phyloP scores from a whole-genome alignment of 2,888 invertebrate species.

The Drosophila leonis region DNA sequence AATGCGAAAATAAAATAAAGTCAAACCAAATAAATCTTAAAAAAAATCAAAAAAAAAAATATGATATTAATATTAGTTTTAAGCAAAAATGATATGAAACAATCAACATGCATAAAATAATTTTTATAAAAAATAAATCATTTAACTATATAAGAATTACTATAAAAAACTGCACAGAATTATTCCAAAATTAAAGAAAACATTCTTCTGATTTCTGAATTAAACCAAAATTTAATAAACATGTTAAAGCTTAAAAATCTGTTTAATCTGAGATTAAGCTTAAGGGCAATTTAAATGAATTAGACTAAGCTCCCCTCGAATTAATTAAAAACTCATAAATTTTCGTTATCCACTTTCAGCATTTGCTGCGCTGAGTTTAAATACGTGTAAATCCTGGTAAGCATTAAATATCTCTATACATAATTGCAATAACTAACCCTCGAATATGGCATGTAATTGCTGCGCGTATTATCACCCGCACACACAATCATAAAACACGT shows the following conservation, averaged over 20 bases:
- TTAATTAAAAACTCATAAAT: slow-evolving; percentile 1
- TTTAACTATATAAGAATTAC: background rate
- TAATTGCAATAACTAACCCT: slow-evolving; percentile 36
- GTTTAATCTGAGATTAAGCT: background rate
- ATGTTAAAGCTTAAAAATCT: too few relatives aligned
- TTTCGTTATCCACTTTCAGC: background rate
- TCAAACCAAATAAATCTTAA: too few relatives aligned
- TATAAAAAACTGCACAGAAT: background rate
- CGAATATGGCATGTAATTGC: slow-evolving; percentile 49
- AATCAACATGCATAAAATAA: too few relatives aligned
- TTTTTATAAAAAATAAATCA: too few relatives aligned
- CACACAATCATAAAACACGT: slow-evolving; percentile 35
- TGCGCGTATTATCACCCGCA: slow-evolving; percentile 52
- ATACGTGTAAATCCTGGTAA: slow-evolving; percentile 31
- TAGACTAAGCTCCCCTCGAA: background rate
- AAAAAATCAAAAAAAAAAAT: too few relatives aligned
- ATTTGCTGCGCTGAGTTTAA: background rate
- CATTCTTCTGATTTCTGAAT: too few relatives aligned
- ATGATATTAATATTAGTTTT: too few relatives aligned
- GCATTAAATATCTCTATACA: slow-evolving; percentile 25
- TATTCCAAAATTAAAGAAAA: background rate
- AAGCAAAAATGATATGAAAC: too few relatives aligned
- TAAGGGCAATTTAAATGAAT: background rate
- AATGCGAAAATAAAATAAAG: too few relatives aligned
- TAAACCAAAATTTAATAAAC: background rate